Conservation (phyloP, 2,797 vertebrate species). For the Nannoperca obscura region DNA sequence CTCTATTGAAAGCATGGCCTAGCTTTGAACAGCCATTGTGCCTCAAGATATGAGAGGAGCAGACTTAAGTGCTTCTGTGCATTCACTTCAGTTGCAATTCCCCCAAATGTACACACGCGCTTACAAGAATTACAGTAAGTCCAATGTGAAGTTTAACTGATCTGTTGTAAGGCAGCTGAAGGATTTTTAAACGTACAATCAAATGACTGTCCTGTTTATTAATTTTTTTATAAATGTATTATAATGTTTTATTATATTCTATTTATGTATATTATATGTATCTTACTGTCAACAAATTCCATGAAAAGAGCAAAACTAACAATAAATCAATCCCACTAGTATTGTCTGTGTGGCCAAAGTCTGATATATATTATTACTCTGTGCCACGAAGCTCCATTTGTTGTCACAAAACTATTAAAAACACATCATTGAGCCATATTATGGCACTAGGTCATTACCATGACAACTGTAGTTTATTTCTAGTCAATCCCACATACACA, state of each 20-base stretch:
- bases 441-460: constrained; percentile 8
- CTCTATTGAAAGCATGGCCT: constrained; percentile 72
- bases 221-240: too few species aligned
- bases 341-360: background rate
- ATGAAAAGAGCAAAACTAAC: background rate
- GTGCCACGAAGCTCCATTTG: background rate
- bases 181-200: constrained; percentile 21
- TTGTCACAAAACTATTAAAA: constrained; percentile 17
- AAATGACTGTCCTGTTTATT: background rate
- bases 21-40: constrained; percentile 73
- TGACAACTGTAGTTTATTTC: constrained; percentile 18
- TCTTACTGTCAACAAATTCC: background rate
- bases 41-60: constrained; percentile 72
- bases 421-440: constrained; percentile 23
- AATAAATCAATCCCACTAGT: constrained; percentile 4
- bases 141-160: constrained; percentile 26
- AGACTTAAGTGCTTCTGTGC: constrained; percentile 66
- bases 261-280: too few species aligned
- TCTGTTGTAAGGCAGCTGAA: constrained; percentile 10
- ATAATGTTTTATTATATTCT: too few species aligned
- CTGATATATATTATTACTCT: background rate
- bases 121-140: constrained; percentile 25
- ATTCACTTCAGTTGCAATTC: constrained; percentile 57
- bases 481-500: background rate
- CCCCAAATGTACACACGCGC: constrained; percentile 41